A percentile compares a stretch with the other conserved stretches of the same genome.
phyloP scores from a whole-genome alignment of 1,140 invertebrate genomes.

The Cotesia typhae region DNA sequence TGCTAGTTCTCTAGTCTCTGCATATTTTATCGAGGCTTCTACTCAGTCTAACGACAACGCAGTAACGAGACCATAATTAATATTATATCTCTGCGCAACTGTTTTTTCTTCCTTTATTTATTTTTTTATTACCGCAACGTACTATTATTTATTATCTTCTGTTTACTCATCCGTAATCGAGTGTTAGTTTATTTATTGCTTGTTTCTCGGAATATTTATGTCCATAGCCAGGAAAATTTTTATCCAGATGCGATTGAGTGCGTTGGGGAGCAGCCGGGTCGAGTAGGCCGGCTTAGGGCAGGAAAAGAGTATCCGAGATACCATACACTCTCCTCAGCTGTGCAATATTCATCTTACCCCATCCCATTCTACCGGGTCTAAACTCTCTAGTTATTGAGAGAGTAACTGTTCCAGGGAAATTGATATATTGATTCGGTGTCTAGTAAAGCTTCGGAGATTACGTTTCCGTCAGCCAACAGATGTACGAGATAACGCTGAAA shows the following conservation, averaged over 20 bases:
- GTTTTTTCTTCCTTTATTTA: constrained; percentile 9
- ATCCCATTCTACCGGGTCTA: neutral
- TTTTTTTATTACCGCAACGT: neutral
- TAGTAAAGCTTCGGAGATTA: constrained; percentile 22
- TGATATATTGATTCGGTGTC: constrained; percentile 27
- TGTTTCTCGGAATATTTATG: no score
- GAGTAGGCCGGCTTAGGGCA: neutral
- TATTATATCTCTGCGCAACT: constrained; percentile 50
- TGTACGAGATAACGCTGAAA: no score
- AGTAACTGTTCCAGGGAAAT: constrained; percentile 26
- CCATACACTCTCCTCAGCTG: constrained; percentile 14
- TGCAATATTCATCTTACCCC: constrained; percentile 32
- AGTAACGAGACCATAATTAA: constrained; percentile 56
- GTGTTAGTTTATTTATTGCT: no score
- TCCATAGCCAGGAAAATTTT: constrained; percentile 5
- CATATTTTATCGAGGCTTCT: constrained; percentile 46
- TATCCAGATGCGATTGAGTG: constrained; percentile 16
- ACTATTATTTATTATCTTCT: neutral
- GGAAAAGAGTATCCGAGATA: neutral
- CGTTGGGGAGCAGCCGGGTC: constrained; percentile 4
- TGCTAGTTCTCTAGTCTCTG: constrained; percentile 40
- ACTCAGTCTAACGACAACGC: constrained; percentile 48
- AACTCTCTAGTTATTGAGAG: constrained; percentile 21
- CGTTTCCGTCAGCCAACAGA: no score
- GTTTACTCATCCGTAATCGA: no score